Evolutionary conservation across 2,113 vertebrate genomes (phyloP), one percentile per base, ranked within the genome.

Genomic region (Ardeotis arabs): DNA sequence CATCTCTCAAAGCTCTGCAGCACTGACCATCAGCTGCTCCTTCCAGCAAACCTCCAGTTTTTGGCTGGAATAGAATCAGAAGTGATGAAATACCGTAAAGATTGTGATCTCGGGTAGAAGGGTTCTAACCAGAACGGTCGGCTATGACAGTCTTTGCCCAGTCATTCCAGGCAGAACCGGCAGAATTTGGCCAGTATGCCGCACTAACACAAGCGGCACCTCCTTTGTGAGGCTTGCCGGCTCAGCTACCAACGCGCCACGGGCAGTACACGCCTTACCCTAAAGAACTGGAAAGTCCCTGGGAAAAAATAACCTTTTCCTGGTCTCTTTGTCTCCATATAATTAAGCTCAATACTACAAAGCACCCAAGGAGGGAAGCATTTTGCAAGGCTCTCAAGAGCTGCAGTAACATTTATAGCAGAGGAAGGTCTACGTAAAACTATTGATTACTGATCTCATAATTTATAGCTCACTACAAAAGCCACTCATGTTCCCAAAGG

Each of bases 261-360:
- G 6, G 62, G 50, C 69, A 16, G 20, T 2, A 31, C 70, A 11
- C 1, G 4, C 14, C 86, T 58, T 56, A 63, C 29, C 0, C 83
- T 3, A 14, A 31, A 62, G 58, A 45, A 63, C 82, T 44, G 93
- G 64, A 28, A 90, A 72, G 12, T 52, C 88, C 94, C 94, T 96
- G 86, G 94, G 69, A 83, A 93, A 94, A 79, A 73, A 60, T 14
- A 37, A 29, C 44, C 79, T 86, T 15, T 93, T 19, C 91, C 79
- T 31, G 31, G 39, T 81, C 91, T 77, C 94, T 96, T 95, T 96
- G 96, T 96, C 91, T 89, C 91, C n/a, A 2, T 69, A 82, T 93
- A 96, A 96, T 93, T 87, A 91, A 97, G 84, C 41, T 91, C 91
- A 91, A 68, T 68, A 78, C 21, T 31, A 82, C 94, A 91, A 87